Base-by-base conservation (phyloP, 2,797 vertebrate species). In the Enteromius viviparus region DNA sequence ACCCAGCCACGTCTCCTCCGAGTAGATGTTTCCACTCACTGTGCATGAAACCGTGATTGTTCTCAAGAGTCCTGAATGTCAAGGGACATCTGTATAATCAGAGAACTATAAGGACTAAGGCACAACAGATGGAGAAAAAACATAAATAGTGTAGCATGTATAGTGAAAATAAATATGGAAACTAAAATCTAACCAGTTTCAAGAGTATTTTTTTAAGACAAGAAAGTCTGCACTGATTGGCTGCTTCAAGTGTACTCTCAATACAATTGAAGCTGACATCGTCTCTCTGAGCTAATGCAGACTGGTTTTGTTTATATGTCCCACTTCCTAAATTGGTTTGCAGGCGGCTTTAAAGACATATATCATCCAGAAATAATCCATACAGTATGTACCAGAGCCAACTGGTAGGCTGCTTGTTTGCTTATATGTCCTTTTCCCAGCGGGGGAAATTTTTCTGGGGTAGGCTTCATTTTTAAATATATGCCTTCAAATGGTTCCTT, bases 271-370 rank as follows among this genome's bases (percentile, higher is more conserved):
- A 78, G 42, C 42, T 78, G 42, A 65, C 19, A 6, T 47, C 58
- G 9, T 47, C 42, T 76, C 62, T 82, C 47, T 84, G 83, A 84
- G 83, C 12, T 32, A 58, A 55, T n/a, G 34, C 83, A 84, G 83
- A 26, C 47, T 51, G 60, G 32, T 29, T 60, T 32, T 80, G 58
- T 80, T 68, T 84, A 55, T 47, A 55, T 3, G 3, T 49, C 49
- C 15, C 14, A 68, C 83, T 84, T 84, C 83, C 83, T 80, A 74
- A 75, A 23, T 17, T 75, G 83, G 60, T 76, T 66, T 82, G 71
- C 51, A 75, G n/a, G 26, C n/a, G 3, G 10, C n/a, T 53, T 66
- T 55, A 9, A n/a, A 68, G 34, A 66, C 62, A 69, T 68, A 58
- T 42, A 75, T 82, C 80, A 65, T 66, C 17, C 7, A 76, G 47